Conservation (phyloP, 2,797 vertebrate genomes). For the Neostethus bicornis region DNA sequence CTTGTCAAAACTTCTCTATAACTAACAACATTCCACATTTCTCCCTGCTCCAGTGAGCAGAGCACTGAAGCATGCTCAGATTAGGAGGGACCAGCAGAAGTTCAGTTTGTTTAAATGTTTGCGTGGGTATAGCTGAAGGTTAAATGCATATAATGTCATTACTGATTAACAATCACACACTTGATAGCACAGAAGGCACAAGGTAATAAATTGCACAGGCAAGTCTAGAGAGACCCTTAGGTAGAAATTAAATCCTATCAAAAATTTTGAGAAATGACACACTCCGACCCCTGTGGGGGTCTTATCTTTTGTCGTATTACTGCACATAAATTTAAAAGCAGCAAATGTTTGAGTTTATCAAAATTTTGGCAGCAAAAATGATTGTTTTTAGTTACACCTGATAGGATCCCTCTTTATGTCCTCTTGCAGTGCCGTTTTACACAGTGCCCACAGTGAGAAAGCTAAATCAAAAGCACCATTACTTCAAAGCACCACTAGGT, state of each 20-base stretch:
- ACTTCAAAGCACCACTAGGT: slow-evolving; percentile 72
- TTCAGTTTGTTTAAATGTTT: slow-evolving; percentile 65
- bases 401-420: slow-evolving; percentile 73
- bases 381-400: slow-evolving; percentile 49
- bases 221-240: slow-evolving; percentile 45
- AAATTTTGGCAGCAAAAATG: slow-evolving; percentile 55
- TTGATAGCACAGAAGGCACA: slow-evolving; percentile 80
- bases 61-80: slow-evolving; percentile 59
- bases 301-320: slow-evolving; percentile 59
- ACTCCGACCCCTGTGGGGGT: slow-evolving; percentile 41
- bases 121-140: slow-evolving; percentile 56
- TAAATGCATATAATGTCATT: slow-evolving; percentile 81
- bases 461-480: slow-evolving; percentile 70
- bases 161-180: slow-evolving; percentile 78
- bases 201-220: slow-evolving; percentile 62
- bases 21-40: slow-evolving; percentile 75
- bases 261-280: slow-evolving; percentile 35
- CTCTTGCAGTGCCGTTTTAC: slow-evolving; percentile 71
- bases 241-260: slow-evolving; percentile 50
- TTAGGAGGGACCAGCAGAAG: slow-evolving; percentile 60
- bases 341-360: slow-evolving; percentile 52
- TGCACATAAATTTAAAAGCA: slow-evolving; percentile 54
- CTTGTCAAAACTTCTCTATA: slow-evolving; percentile 64
- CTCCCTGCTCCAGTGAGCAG: slow-evolving; percentile 63
- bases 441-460: slow-evolving; percentile 62